phyloP scores from a whole-genome alignment of 2,113 vertebrate genomes.

The Anthoscopus minutus region DNA sequence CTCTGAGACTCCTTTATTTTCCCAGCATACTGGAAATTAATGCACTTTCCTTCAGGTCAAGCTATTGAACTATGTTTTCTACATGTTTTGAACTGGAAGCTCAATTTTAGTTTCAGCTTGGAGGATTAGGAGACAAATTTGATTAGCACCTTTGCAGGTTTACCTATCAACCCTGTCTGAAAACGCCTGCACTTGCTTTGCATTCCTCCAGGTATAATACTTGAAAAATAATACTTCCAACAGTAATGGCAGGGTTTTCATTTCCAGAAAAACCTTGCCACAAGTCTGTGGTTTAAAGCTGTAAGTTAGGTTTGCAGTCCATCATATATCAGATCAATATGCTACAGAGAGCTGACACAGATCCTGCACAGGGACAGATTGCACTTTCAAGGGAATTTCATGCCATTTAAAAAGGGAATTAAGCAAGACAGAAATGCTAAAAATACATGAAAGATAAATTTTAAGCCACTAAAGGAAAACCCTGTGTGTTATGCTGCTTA shows the following conservation, averaged over 20 bases:
- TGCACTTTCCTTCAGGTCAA: not conserved
- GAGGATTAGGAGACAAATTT: not conserved
- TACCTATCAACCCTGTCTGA: not conserved
- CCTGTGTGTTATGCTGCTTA: not conserved
- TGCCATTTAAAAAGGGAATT: constrained; percentile 40
- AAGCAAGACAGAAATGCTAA: constrained; percentile 37
- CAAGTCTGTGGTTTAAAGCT: not conserved
- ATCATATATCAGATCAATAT: not conserved
- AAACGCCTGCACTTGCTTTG: not conserved
- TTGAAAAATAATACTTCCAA: not conserved
- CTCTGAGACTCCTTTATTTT: not conserved
- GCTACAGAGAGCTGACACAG: not conserved
- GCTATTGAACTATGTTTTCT: not conserved
- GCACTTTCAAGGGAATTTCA: not conserved
- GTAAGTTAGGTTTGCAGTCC: not conserved
- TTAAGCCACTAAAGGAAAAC: not conserved
- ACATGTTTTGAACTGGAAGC: not conserved
- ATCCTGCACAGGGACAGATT: not conserved
- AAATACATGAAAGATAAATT: constrained; percentile 46
- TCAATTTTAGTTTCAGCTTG: not conserved
- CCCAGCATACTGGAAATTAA: not conserved
- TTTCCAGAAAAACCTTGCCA: not conserved
- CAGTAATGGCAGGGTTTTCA: not conserved
- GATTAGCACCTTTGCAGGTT: not conserved
- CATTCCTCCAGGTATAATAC: not conserved